These are phyloP conservation scores for Calameuta filiformis DNA, from an alignment of 2,888 invertebrate genomes.

Conservation along the genomic window DNA sequence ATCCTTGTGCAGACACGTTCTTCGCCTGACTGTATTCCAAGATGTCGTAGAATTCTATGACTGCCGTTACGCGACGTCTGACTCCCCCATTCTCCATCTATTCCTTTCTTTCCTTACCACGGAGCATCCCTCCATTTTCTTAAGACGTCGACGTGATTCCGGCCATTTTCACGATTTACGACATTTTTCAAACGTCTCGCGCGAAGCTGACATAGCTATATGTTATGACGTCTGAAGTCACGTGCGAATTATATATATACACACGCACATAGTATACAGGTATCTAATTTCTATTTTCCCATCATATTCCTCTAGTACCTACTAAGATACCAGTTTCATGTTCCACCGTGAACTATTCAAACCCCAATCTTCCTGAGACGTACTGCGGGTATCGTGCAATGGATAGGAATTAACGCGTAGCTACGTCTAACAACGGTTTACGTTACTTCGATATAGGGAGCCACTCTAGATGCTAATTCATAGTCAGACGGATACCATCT, in stretches of 20 bases:
- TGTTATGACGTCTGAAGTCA: background rate
- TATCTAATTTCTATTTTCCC: background rate
- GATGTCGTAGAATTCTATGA: background rate
- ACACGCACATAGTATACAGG: background rate
- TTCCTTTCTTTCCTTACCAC: background rate
- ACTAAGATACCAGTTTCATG: background rate
- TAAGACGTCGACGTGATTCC: background rate
- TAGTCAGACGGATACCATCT: background rate
- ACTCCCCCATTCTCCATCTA: background rate
- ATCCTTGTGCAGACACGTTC: background rate
- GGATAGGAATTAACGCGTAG: background rate
- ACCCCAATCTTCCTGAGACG: background rate
- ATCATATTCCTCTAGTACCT: background rate
- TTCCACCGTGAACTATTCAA: background rate
- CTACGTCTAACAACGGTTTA: background rate
- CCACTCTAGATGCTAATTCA: background rate
- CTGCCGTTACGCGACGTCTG: background rate
- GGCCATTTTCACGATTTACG: background rate
- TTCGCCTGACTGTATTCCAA: background rate
- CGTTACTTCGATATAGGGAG: background rate
- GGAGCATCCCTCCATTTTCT: background rate
- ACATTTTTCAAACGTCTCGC: background rate
- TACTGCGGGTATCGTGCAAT: background rate
- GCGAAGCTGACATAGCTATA: background rate
- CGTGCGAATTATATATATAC: background rate